These are phyloP conservation scores for Drosophila mayri DNA, from an alignment of 1,140 invertebrate species.

Conservation along the genomic window DNA sequence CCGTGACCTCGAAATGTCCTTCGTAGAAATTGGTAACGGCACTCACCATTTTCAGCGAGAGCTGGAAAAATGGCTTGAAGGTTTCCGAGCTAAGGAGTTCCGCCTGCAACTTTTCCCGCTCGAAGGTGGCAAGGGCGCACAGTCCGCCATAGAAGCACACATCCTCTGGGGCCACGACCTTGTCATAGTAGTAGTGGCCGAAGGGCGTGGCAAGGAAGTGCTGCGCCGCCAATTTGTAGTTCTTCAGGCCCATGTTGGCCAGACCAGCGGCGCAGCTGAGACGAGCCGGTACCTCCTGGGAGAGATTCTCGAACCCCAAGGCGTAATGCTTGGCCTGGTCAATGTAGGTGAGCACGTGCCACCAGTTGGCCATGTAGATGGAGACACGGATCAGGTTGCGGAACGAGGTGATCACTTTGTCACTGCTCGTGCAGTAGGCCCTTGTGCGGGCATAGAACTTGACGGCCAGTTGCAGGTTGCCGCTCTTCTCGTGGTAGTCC, in stretches of 20 bases:
- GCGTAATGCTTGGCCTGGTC: slow-evolving; percentile 70
- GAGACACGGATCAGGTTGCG: slow-evolving; percentile 60
- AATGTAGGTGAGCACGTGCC: slow-evolving; percentile 70
- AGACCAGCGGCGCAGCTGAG: slow-evolving; percentile 61
- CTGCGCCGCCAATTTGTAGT: slow-evolving; percentile 60
- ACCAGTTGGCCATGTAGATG: slow-evolving; percentile 72
- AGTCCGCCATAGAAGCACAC: slow-evolving; percentile 53
- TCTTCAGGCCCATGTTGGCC: slow-evolving; percentile 62
- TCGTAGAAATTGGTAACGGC: slow-evolving; percentile 37
- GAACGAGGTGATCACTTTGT: slow-evolving; percentile 66
- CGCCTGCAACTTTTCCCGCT: slow-evolving; percentile 23
- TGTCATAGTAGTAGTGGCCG: slow-evolving; percentile 54
- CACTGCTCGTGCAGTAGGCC: slow-evolving; percentile 66
- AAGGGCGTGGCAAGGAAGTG: slow-evolving; percentile 49
- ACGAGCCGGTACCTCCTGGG: slow-evolving; percentile 32
- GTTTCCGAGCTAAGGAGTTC: slow-evolving; percentile 30
- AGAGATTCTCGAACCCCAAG: slow-evolving; percentile 37
- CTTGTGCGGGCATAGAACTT: slow-evolving; percentile 64
- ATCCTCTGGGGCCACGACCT: slow-evolving; percentile 61
- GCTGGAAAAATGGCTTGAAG: slow-evolving; percentile 49
- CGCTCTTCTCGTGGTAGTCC: slow-evolving; percentile 63
- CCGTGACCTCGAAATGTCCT: slow-evolving; percentile 22
- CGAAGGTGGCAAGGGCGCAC: slow-evolving; percentile 60
- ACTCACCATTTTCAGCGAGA: slow-evolving; percentile 43
- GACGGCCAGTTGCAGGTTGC: slow-evolving; percentile 60